Conservation (phyloP, 2,888 invertebrate species). For the Hemaris fuciformis region DNA sequence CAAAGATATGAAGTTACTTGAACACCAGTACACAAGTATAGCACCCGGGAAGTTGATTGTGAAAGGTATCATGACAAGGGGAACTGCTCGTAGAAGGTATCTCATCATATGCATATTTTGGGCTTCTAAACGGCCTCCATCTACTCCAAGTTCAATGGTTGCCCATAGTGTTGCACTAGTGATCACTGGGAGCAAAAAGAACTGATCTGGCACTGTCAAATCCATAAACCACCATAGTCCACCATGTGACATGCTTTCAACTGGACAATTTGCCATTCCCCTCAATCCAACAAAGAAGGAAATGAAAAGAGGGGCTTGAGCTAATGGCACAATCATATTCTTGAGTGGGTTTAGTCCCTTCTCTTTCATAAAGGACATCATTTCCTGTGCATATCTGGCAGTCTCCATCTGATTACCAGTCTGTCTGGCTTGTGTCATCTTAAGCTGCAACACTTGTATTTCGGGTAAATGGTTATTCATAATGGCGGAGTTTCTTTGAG, state of each 20-base stretch:
- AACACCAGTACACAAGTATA: slow-evolving; percentile 94
- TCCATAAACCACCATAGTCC: slow-evolving; percentile 97
- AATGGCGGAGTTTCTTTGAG: slow-evolving; percentile 90
- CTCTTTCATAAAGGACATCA: slow-evolving; percentile 91
- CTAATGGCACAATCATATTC: slow-evolving; percentile 88
- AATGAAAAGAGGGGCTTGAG: slow-evolving; percentile 94
- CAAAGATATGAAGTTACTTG: slow-evolving; percentile 92
- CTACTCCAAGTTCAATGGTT: slow-evolving; percentile 92
- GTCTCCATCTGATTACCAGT: slow-evolving; percentile 91
- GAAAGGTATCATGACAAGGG: slow-evolving; percentile 90
- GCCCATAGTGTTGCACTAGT: slow-evolving; percentile 91
- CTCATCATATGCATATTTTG: slow-evolving; percentile 87
- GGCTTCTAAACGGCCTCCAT: slow-evolving; percentile 84
- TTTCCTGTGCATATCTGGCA: slow-evolving; percentile 87
- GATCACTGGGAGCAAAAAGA: slow-evolving; percentile 90
- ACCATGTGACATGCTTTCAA: slow-evolving; percentile 93
- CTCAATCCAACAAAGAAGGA: slow-evolving; percentile 95
- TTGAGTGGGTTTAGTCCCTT: slow-evolving; percentile 91
- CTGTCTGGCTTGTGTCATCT: slow-evolving; percentile 93
- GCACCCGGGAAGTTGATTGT: slow-evolving; percentile 94
- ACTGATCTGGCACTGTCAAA: slow-evolving; percentile 94
- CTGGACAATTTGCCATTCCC: slow-evolving; percentile 93
- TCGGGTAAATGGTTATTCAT: slow-evolving; percentile 94
- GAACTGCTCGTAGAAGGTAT: slow-evolving; percentile 88
- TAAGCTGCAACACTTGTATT: slow-evolving; percentile 89